A percentile compares a stretch with the other conserved stretches of the same genome.
phyloP scores from a whole-genome alignment of 2,888 invertebrate species.

The Mactromeris polynyma region DNA sequence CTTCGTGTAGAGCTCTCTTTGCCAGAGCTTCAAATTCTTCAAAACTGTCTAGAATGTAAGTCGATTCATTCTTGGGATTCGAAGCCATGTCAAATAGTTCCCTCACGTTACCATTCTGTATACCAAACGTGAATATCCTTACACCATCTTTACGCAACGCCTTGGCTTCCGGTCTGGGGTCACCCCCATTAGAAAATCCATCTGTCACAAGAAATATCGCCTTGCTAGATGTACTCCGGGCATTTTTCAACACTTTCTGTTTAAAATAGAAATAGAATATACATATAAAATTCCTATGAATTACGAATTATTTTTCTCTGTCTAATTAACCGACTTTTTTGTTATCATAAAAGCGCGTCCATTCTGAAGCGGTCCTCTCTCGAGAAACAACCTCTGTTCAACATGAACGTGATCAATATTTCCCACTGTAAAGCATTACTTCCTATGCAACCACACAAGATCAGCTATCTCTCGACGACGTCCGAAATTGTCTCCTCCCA shows the following conservation, averaged over 20 bases:
- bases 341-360: too few relatives aligned
- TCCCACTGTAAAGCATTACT: too few relatives aligned
- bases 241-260: constrained; percentile 84
- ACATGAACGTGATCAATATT: too few relatives aligned
- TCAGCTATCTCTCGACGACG: too few relatives aligned
- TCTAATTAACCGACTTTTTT: too few relatives aligned
- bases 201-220: constrained; percentile 91
- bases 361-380: too few relatives aligned
- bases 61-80: constrained; percentile 90
- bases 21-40: constrained; percentile 91
- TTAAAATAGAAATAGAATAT: background rate
- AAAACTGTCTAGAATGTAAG: constrained; percentile 91
- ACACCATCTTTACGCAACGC: constrained; percentile 88
- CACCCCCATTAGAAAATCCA: constrained; percentile 91
- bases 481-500: too few relatives aligned
- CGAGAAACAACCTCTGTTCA: too few relatives aligned
- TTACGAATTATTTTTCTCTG: too few relatives aligned
- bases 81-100: constrained; percentile 90
- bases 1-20: constrained; percentile 90
- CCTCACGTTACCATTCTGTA: constrained; percentile 90
- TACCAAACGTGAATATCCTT: constrained; percentile 89
- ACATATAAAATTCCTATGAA: background rate
- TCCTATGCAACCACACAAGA: too few relatives aligned
- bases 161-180: constrained; percentile 90
- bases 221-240: constrained; percentile 88